Conservation (phyloP, 2,888 invertebrate genomes). For the Mesochorus sp. region DNA sequence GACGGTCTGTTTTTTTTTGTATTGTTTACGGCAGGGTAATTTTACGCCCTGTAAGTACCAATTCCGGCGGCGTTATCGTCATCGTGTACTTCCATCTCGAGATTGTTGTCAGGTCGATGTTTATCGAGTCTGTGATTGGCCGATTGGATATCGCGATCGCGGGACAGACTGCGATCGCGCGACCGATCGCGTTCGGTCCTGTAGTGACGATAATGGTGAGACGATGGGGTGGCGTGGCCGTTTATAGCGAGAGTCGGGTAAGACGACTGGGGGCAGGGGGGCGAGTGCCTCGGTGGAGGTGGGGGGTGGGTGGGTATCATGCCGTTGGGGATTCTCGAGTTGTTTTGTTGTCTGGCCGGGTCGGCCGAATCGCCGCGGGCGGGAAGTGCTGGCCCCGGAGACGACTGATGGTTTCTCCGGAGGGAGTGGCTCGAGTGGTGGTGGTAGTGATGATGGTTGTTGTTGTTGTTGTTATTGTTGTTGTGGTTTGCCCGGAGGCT, state of each 20-base stretch:
- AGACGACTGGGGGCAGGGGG: constrained; percentile 68
- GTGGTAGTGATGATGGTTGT: constrained; percentile 65
- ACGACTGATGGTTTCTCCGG: constrained; percentile 61
- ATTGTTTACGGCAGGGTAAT: neutral
- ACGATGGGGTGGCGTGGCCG: constrained; percentile 70
- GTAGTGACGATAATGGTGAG: constrained; percentile 76
- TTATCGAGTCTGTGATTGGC: constrained; percentile 36
- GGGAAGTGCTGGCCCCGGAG: constrained; percentile 68
- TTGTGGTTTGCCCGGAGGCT: constrained; percentile 34
- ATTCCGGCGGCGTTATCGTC: constrained; percentile 55
- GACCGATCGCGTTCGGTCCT: constrained; percentile 68
- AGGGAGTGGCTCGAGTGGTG: constrained; percentile 73
- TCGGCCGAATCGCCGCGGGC: constrained; percentile 70
- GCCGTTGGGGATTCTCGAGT: constrained; percentile 56
- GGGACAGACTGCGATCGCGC: constrained; percentile 56
- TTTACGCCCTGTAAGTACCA: constrained; percentile 65
- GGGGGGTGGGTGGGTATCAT: constrained; percentile 61
- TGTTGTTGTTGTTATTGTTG: constrained; percentile 16
- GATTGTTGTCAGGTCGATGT: constrained; percentile 27
- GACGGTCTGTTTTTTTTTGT: neutral
- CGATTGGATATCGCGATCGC: constrained; percentile 53
- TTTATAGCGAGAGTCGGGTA: constrained; percentile 79
- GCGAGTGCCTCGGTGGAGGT: constrained; percentile 63
- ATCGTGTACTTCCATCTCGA: constrained; percentile 61
- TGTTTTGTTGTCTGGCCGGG: constrained; percentile 60